These are phyloP conservation scores for Microtus oregoni DNA, from an alignment of 2,113 vertebrate genomes.

Conservation along the genomic window DNA sequence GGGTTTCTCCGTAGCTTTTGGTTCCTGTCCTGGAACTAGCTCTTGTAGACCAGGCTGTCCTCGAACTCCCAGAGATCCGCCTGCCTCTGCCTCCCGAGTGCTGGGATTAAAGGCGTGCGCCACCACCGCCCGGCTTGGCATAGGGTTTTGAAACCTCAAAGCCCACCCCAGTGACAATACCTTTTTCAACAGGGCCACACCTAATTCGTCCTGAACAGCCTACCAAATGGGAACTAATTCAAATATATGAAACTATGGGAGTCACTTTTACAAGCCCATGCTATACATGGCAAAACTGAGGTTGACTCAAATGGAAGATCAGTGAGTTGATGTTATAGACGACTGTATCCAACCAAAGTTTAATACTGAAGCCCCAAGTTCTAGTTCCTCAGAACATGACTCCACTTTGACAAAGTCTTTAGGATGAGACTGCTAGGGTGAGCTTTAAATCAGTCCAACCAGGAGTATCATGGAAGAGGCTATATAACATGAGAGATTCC, in stretches of 20 bases:
- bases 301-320: neutral
- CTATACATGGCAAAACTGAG: neutral
- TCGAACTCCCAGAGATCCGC: too few species aligned
- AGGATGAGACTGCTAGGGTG: neutral
- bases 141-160: neutral
- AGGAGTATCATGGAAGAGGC: neutral
- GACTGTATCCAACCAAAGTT: neutral
- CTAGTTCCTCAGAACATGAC: neutral
- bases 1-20: too few species aligned
- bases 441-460: neutral
- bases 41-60: too few species aligned
- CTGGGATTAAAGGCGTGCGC: too few species aligned
- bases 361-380: neutral
- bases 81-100: too few species aligned
- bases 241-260: neutral
- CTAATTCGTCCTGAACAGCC: neutral
- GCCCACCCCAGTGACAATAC: neutral
- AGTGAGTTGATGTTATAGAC: neutral
- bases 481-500: neutral
- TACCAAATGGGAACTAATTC: neutral
- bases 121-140: too few species aligned
- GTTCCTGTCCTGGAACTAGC: too few species aligned
- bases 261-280: neutral
- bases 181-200: neutral
- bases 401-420: neutral